Evolutionary conservation across 2,113 vertebrate species (phyloP), one percentile per base, ranked within the genome.

Genomic region (Recurvirostra avosetta): DNA sequence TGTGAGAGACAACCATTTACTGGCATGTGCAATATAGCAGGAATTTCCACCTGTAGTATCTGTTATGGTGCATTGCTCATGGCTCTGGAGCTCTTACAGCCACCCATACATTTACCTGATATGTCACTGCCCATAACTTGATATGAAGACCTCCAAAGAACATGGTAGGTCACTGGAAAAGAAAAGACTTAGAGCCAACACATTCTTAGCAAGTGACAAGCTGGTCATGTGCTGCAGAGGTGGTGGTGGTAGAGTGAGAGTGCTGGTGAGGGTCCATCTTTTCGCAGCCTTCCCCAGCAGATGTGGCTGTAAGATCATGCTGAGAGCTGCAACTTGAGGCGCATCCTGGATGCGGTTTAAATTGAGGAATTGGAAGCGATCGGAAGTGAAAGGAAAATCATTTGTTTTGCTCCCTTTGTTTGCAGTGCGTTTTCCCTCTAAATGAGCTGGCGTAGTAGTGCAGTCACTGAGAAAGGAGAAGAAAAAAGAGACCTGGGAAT

Each of bases 321-420:
- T 50, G 77, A 67, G 49, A 76, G 73, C 15, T 67, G 27, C 43
- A 65, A 68, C 29, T 18, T 59, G 32, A 41, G 79, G 55, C 2
- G 4, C 62, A 52, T 53, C 11, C 8, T 59, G 36, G 79, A 76
- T 29, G 47, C 1, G 8, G 43, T 73, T 75, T 78, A 73, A 88
- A 85, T 5, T 32, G 81, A 92, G 90, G 75, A 87, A 96, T 3
- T 78, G 59, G 47, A 86, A 88, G n/a, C 2, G 14, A 52, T 80
- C 27, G 80, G 88, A 65, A 86, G 13, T 49, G 50, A 86, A 92
- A 81, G 62, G 22, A 63, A 83, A 96, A 80, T 55, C 1, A 68
- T 76, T 96, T 81, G 45, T 41, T 95, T 96, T 81, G 18, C 23
- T 92, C 67, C 76, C 50, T 79, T 88, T 1, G 3, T 87, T 88